A percentile compares a stretch with the other conserved stretches of the same genome.
These are phyloP conservation scores for Chrosomus eos DNA, from an alignment of 2,797 vertebrate species.

Conservation along the genomic window DNA sequence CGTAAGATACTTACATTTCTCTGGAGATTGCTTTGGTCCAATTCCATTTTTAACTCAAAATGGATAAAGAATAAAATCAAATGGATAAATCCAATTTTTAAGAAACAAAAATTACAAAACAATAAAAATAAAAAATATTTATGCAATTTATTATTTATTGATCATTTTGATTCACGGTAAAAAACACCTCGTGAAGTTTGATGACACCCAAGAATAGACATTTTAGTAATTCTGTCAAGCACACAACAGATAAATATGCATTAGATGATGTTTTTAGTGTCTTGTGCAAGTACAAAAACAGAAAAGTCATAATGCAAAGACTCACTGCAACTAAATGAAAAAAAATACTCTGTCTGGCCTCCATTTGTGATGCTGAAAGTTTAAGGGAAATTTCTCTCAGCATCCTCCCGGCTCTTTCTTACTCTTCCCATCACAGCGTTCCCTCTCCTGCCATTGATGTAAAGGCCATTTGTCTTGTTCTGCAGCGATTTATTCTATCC, in stretches of 20 bases:
- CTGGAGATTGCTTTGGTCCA: background rate
- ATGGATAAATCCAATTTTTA: background rate
- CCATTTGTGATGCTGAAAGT: background rate
- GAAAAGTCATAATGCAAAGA: background rate
- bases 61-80: background rate
- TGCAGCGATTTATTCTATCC: conserved; percentile 50
- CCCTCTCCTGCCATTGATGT: conserved; percentile 34
- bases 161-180: background rate
- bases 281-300: background rate
- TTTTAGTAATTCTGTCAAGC: background rate
- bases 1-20: background rate
- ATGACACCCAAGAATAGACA: background rate
- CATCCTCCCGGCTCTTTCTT: conserved; percentile 31
- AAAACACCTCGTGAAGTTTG: too few species aligned
- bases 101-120: background rate
- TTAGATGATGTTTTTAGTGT: background rate
- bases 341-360: background rate
- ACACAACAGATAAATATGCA: background rate
- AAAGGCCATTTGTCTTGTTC: conserved; percentile 57
- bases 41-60: background rate
- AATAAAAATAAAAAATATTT: accelerated
- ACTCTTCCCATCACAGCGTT: conserved; percentile 39
- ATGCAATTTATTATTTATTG: too few species aligned
- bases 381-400: conserved; percentile 26
- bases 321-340: background rate